phyloP scores from a whole-genome alignment of 2,113 vertebrate species.

The Gambusia holbrooki region DNA sequence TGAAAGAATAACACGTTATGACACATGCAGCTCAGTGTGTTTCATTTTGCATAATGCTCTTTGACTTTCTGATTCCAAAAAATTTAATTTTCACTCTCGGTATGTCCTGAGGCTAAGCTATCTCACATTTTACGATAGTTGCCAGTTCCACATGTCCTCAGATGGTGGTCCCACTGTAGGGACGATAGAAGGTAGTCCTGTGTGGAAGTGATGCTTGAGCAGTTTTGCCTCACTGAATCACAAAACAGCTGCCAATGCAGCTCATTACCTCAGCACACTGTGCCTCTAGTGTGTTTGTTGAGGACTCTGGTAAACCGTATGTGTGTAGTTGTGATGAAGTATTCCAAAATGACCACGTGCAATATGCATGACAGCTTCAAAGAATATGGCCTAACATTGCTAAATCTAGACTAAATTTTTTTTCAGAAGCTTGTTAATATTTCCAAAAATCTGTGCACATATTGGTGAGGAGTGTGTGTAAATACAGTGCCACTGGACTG shows the following conservation, averaged over 20 bases:
- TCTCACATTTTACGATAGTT: constrained; percentile 74
- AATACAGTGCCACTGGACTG: neutral
- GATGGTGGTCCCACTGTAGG: constrained; percentile 55
- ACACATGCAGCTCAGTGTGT: constrained; percentile 56
- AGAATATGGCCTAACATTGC: neutral
- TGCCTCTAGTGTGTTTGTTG: constrained; percentile 20
- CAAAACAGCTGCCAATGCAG: constrained; percentile 58
- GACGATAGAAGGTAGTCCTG: constrained; percentile 50
- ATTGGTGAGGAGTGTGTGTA: neutral
- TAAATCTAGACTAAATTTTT: neutral
- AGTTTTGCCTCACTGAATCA: constrained; percentile 63
- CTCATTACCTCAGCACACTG: constrained; percentile 64
- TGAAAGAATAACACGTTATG: constrained; percentile 43
- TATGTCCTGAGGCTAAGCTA: constrained; percentile 52
- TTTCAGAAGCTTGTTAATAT: neutral
- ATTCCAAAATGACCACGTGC: constrained; percentile 6
- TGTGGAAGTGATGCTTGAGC: constrained; percentile 52
- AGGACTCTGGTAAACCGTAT: neutral
- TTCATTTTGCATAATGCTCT: constrained; percentile 65
- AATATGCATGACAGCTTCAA: neutral
- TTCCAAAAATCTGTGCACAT: neutral
- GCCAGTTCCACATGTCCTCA: constrained; percentile 68
- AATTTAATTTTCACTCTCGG: constrained; percentile 69
- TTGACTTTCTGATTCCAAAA: constrained; percentile 61
- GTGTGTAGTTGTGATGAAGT: constrained; percentile 12